phyloP scores from a whole-genome alignment of 2,113 vertebrate species.

The Antechinus stuartii region DNA sequence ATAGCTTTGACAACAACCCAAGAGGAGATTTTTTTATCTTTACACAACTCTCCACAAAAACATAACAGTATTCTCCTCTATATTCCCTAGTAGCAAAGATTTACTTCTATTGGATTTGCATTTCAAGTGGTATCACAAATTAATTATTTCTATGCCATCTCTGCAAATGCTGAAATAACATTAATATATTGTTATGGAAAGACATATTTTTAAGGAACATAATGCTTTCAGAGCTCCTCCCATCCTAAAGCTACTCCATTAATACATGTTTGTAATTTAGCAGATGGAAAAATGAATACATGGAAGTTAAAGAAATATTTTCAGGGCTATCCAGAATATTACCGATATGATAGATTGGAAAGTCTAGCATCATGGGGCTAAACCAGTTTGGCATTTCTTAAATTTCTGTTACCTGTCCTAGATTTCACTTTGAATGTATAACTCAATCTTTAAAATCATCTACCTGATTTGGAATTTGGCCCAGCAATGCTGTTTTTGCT shows the following conservation, averaged over 20 bases:
- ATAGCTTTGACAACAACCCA: conserved; percentile 25
- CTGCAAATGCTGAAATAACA: background rate
- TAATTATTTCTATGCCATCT: background rate
- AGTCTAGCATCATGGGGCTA: accelerated
- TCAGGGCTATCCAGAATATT: background rate
- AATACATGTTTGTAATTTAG: background rate
- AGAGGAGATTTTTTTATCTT: background rate
- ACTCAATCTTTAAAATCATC: background rate
- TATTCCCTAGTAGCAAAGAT: background rate
- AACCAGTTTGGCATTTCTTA: background rate
- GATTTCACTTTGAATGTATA: background rate
- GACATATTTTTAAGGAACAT: background rate
- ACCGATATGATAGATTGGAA: background rate
- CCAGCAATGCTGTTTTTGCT: background rate
- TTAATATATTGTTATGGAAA: background rate
- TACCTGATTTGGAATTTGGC: background rate
- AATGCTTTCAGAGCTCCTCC: background rate
- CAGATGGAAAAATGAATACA: background rate
- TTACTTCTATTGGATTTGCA: conserved; percentile 25
- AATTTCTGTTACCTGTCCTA: background rate
- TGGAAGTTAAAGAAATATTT: background rate
- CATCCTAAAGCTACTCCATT: background rate
- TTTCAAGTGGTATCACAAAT: background rate
- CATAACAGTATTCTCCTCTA: background rate
- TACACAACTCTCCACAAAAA: background rate